Evolutionary conservation across 2,797 vertebrate species (phyloP).

Genomic region (Rhinogobio ventralis): DNA sequence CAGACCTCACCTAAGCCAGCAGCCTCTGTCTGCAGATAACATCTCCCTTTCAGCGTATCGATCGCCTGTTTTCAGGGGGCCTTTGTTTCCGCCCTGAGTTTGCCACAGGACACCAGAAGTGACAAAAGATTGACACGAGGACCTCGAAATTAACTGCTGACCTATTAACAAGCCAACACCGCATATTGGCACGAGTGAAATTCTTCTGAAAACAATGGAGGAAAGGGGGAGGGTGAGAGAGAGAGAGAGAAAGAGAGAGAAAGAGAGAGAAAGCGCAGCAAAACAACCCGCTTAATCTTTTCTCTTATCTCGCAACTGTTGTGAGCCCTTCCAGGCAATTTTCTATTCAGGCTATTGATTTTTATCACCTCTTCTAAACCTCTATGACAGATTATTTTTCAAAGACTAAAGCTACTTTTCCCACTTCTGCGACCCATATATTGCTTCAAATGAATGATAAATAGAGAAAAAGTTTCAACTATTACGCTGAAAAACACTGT

Average conservation of each 20-base stretch:
- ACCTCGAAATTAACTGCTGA: conserved; percentile 46
- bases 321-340: conserved; percentile 84
- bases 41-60: conserved; percentile 58
- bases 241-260: conserved; percentile 20
- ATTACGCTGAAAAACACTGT: conserved; percentile 52
- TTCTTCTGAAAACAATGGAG: conserved; percentile 48
- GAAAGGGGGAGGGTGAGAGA: conserved; percentile 38
- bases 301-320: conserved; percentile 82
- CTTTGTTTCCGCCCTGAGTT: conserved; percentile 44
- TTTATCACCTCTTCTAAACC: conserved; percentile 79
- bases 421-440: conserved; percentile 59
- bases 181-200: conserved; percentile 33
- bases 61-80: conserved; percentile 57
- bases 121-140: conserved; percentile 47
- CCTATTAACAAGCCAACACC: conserved; percentile 42
- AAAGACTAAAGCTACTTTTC: conserved; percentile 74
- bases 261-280: conserved; percentile 65
- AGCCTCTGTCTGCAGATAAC: conserved; percentile 42
- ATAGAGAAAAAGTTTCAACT: conserved; percentile 53
- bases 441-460: conserved; percentile 64
- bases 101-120: conserved; percentile 45
- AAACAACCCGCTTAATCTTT: conserved; percentile 81
- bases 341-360: conserved; percentile 83
- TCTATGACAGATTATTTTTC: conserved; percentile 78
- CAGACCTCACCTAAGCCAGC: conserved; percentile 64